phyloP scores from a whole-genome alignment of 2,888 invertebrate species.

The Phanerotoma sp. region DNA sequence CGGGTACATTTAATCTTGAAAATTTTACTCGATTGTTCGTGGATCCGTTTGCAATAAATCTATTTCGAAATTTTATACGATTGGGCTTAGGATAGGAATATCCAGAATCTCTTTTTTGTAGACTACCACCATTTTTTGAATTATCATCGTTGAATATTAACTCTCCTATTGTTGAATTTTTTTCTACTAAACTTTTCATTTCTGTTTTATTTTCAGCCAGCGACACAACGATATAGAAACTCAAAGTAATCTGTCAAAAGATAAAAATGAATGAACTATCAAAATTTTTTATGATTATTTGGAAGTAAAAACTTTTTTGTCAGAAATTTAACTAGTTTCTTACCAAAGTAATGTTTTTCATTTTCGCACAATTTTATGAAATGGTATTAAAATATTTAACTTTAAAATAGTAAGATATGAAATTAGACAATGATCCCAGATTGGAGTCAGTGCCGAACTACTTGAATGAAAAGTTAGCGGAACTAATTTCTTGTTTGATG shows the following conservation, averaged over 20 bases:
- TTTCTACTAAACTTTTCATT: background rate
- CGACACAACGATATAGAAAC: background rate
- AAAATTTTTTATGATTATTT: background rate
- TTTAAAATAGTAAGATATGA: background rate
- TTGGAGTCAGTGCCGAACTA: background rate
- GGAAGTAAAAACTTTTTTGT: background rate
- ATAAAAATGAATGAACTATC: slow-evolving; percentile 3
- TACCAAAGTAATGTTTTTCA: slow-evolving; percentile 11
- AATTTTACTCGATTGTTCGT: slow-evolving; percentile 32
- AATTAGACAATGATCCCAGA: background rate
- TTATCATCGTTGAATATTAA: slow-evolving; percentile 31
- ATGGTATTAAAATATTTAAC: background rate
- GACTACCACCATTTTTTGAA: slow-evolving; percentile 33
- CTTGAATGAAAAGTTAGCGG: slow-evolving; percentile 28
- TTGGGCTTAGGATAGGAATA: slow-evolving; percentile 42
- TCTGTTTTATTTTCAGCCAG: background rate
- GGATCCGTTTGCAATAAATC: background rate
- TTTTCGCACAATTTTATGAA: background rate
- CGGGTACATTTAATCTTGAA: background rate
- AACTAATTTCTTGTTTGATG: slow-evolving; percentile 48
- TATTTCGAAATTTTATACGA: slow-evolving; percentile 11
- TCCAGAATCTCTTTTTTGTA: slow-evolving; percentile 47
- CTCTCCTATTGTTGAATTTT: slow-evolving; percentile 33
- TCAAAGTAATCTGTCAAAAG: slow-evolving; percentile 7
- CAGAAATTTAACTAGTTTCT: background rate